Percentiles rank a stretch among this genome's conserved stretches.
phyloP scores from a whole-genome alignment of 2,797 vertebrate genomes.

The Gypaetus barbatus region DNA sequence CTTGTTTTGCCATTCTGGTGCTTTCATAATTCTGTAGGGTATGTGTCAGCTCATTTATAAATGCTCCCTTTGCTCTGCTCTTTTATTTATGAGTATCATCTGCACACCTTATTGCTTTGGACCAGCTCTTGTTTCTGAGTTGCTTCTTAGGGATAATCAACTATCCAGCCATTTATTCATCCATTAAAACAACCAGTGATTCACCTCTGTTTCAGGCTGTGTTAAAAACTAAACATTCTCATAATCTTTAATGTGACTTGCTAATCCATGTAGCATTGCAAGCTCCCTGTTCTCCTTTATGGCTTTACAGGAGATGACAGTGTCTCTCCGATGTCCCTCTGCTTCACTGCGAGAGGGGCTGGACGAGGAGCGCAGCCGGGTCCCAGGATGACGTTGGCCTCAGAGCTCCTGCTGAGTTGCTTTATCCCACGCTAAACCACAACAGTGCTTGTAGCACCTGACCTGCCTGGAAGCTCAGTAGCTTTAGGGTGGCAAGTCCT shows the following conservation, averaged over 20 bases:
- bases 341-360: neutral
- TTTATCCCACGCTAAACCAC: neutral
- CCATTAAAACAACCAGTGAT: neutral
- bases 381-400: neutral
- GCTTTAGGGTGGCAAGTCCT: neutral
- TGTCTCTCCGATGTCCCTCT: neutral
- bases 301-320: neutral
- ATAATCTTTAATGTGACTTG: neutral
- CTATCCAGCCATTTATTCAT: neutral
- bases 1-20: neutral
- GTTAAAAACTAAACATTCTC: neutral
- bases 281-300: neutral
- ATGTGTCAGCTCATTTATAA: neutral
- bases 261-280: neutral
- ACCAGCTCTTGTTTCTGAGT: neutral
- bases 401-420: neutral
- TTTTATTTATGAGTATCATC: neutral
- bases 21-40: neutral
- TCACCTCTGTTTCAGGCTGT: neutral
- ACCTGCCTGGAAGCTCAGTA: neutral
- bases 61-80: neutral
- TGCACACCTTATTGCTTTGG: neutral
- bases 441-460: neutral
- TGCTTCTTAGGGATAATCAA: neutral
- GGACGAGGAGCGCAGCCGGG: accelerated